These are phyloP conservation scores for Cancer borealis DNA, from an alignment of 2,888 invertebrate species.

Conservation along the genomic window DNA sequence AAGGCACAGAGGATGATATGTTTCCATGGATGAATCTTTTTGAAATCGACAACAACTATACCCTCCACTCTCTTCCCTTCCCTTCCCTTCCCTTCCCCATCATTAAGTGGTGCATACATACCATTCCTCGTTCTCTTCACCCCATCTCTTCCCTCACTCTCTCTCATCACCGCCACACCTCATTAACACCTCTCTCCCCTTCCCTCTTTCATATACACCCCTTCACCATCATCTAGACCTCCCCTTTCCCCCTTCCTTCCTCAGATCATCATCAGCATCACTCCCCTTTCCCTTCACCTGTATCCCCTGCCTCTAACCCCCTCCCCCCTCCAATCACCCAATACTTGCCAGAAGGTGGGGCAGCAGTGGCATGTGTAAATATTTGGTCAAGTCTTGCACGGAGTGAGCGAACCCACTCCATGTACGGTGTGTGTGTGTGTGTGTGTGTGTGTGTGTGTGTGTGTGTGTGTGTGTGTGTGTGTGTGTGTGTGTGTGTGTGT, in stretches of 20 bases:
- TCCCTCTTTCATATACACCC: too few relatives aligned
- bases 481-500: slow-evolving; percentile 13
- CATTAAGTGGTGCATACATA: too few relatives aligned
- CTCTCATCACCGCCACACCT: too few relatives aligned
- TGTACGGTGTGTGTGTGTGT: background rate
- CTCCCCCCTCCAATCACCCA: background rate
- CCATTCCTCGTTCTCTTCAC: too few relatives aligned
- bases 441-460: slow-evolving; percentile 3
- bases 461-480: slow-evolving; percentile 11
- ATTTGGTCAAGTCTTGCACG: slow-evolving; percentile 20
- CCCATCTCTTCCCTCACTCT: too few relatives aligned
- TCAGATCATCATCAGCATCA: too few relatives aligned
- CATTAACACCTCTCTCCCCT: too few relatives aligned
- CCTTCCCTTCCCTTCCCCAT: too few relatives aligned
- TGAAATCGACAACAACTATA: too few relatives aligned
- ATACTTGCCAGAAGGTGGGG: background rate
- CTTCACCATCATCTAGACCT: background rate
- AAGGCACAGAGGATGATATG: too few relatives aligned
- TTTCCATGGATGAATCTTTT: too few relatives aligned
- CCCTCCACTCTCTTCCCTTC: too few relatives aligned
- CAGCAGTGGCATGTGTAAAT: slow-evolving; percentile 20
- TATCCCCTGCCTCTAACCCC: background rate
- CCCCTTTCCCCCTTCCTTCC: background rate
- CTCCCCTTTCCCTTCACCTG: background rate
- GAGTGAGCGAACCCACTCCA: background rate